Conservation (phyloP, 2,797 vertebrate species). For the Cyprinella venusta region DNA sequence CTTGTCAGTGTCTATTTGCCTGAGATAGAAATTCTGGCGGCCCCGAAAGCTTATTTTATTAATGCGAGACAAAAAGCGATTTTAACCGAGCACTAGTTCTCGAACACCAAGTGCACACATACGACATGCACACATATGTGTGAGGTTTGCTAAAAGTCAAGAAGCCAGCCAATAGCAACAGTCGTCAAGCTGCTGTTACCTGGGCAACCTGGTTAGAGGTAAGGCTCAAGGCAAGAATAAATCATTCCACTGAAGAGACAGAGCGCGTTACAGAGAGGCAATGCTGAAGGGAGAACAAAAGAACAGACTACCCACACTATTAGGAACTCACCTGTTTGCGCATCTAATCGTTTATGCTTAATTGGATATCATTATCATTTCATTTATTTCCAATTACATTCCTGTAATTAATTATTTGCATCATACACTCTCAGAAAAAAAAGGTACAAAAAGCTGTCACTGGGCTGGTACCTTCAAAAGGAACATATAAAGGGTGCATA, state of each 20-base stretch:
- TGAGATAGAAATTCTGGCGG: slow-evolving; percentile 57
- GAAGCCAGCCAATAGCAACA: slow-evolving; percentile 76
- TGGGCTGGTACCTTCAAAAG: background rate
- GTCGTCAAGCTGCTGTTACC: slow-evolving; percentile 81
- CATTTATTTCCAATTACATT: background rate
- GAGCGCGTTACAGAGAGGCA: slow-evolving; percentile 39
- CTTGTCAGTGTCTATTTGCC: slow-evolving; percentile 66
- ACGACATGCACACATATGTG: slow-evolving; percentile 46
- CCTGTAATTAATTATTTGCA: background rate
- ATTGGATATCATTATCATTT: background rate
- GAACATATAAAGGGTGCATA: too few species aligned
- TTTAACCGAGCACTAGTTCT: slow-evolving; percentile 22
- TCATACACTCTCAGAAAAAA: background rate
- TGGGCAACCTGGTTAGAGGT: slow-evolving; percentile 79
- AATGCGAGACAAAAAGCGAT: slow-evolving; percentile 51
- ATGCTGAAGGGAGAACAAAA: slow-evolving; percentile 36
- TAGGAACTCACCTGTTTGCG: background rate
- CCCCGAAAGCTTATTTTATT: slow-evolving; percentile 56
- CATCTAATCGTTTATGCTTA: background rate
- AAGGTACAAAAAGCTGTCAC: background rate
- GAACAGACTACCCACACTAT: slow-evolving; percentile 20
- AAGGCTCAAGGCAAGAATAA: slow-evolving; percentile 74
- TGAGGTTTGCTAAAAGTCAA: slow-evolving; percentile 62
- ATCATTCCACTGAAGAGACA: slow-evolving; percentile 60
- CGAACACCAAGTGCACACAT: slow-evolving; percentile 49